Base-by-base conservation (phyloP, 2,888 invertebrate species). In the Sinodicranocentrus sp. region DNA sequence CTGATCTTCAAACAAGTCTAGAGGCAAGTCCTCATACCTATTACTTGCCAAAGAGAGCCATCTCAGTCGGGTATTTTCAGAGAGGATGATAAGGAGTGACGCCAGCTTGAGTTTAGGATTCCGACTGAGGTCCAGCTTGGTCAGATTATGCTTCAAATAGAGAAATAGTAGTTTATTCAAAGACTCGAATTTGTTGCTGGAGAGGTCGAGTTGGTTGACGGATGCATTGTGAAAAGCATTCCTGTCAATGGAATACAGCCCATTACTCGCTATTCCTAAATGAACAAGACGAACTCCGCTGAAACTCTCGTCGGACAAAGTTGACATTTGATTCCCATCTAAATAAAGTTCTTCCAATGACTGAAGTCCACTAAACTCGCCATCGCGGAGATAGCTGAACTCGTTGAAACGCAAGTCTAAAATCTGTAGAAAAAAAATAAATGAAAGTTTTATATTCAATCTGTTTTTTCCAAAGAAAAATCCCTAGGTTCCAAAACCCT, bases 331-430 rank as follows among this genome's bases (percentile, higher is more conserved):
- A 91, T 96, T 96, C 21, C 95, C 95, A 89, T 95, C 95, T 86
- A 96, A 91, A 88, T 92, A 92, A 87, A 96, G 91, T 88, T 94
- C 94, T 33, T 93, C 92, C 72, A 96, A 91, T 90, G 94, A 94
- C 88, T 94, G 93, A 88, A 95, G 92, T n/a, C 95, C 95, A 67
- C 94, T 93, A 90, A 96, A 96, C 90, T 95, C 95, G 87, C 94
- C 94, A 44, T 86, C 84, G 2, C 87, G 86, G 61, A 89, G 75
- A 82, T 89, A 85, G 91, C 95, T 95, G 90, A 95, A 94, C 80
- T 92, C 92, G 91, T 96, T 96, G 90, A 94, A 93, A 54, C 95
- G 95, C 89, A 96, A 91, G 91, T 96, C 95, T 89, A 96, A 91
- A 57, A 86, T 75, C 89, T 88, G 72, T 10, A 54, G 68, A 65